A percentile compares a stretch with the other conserved stretches of the same genome.
Conservation (phyloP, 2,797 vertebrate species). For the Alca torda region DNA sequence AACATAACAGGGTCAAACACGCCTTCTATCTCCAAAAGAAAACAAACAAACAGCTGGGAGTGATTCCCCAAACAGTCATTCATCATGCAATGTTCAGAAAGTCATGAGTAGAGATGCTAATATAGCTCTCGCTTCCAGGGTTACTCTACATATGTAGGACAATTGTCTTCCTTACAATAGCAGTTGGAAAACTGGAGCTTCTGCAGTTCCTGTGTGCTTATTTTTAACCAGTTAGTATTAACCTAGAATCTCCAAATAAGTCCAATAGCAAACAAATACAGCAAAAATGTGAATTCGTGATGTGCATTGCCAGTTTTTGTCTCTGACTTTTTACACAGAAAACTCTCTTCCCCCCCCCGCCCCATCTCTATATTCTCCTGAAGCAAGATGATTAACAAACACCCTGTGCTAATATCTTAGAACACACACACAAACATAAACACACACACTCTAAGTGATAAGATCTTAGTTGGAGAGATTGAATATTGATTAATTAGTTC, state of each 20-base stretch:
- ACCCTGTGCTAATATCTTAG: neutral
- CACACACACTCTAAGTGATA: neutral
- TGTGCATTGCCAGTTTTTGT: neutral
- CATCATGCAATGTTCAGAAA: neutral
- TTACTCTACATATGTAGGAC: neutral
- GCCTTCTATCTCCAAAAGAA: neutral
- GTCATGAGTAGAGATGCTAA: neutral
- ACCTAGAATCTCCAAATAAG: neutral
- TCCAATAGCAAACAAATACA: neutral
- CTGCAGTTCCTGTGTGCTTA: neutral
- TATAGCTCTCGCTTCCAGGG: neutral
- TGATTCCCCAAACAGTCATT: neutral
- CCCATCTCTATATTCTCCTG: neutral
- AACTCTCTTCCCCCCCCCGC: neutral
- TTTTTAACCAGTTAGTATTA: neutral
- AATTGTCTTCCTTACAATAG: neutral
- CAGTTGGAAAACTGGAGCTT: neutral
- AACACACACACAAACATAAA: neutral
- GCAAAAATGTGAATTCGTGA: neutral
- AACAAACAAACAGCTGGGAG: conserved; percentile 30
- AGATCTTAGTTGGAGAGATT: neutral
- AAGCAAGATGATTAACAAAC: neutral
- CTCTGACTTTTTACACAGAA: neutral
- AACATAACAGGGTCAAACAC: neutral
- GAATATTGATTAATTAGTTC: conserved; percentile 13